Percentiles rank a stretch among this genome's conserved stretches.
phyloP scores from a whole-genome alignment of 1,140 invertebrate genomes.

The Sitobion miscanthi region DNA sequence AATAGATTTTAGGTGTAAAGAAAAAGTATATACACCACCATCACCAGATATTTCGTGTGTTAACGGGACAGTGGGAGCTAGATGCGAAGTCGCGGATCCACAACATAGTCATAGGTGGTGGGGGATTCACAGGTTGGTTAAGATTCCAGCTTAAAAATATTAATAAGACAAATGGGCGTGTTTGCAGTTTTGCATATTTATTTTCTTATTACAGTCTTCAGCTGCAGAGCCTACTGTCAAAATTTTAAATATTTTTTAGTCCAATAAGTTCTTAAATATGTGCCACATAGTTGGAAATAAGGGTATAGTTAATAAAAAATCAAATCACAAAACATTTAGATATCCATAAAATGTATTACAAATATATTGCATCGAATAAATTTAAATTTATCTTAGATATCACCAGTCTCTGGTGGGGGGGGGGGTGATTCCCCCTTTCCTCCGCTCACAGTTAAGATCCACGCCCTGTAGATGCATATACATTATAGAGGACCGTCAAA shows the following conservation, averaged over 20 bases:
- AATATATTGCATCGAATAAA: not conserved
- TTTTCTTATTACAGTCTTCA: not conserved
- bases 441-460: not conserved
- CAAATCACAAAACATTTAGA: not conserved
- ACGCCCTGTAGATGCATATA: not conserved
- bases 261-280: not conserved
- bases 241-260: not conserved
- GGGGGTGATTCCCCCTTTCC: not conserved
- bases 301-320: not conserved
- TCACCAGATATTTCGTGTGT: not conserved
- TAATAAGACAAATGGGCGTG: not conserved
- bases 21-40: not conserved
- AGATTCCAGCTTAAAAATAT: not conserved
- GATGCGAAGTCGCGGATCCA: too few relatives aligned
- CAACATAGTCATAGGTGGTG: not conserved
- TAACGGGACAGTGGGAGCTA: not conserved
- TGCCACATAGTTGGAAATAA: not conserved
- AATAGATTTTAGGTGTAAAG: too few relatives aligned
- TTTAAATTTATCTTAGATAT: not conserved
- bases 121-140: not conserved
- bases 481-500: not conserved
- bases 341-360: not conserved
- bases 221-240: not conserved
- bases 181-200: not conserved
- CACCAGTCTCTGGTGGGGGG: not conserved